These are phyloP conservation scores for Spatula versicolor DNA, from an alignment of 2,797 vertebrate species.

Conservation along the genomic window DNA sequence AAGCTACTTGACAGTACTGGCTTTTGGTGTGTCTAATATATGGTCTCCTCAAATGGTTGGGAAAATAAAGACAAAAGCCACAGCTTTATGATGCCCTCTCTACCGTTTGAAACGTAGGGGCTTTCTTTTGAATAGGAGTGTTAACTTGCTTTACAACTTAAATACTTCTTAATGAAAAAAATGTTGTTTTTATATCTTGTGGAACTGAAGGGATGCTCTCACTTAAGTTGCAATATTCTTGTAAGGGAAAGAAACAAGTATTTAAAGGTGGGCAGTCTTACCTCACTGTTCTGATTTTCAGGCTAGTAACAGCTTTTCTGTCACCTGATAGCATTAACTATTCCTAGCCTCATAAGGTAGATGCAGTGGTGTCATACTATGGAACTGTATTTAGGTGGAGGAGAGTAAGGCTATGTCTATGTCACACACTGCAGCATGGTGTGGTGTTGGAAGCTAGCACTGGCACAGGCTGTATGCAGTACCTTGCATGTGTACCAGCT, in stretches of 20 bases:
- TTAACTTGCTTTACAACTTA: background rate
- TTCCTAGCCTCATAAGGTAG: background rate
- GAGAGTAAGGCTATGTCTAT: background rate
- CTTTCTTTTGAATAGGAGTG: background rate
- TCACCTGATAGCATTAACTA: background rate
- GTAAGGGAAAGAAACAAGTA: background rate
- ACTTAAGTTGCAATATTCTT: background rate
- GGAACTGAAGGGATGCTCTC: background rate
- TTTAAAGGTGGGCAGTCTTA: background rate
- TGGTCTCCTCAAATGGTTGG: accelerated
- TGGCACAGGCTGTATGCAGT: background rate
- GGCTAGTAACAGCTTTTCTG: background rate
- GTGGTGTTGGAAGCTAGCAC: background rate
- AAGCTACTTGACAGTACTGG: background rate
- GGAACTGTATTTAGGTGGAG: background rate
- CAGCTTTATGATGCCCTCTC: background rate
- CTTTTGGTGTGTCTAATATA: background rate
- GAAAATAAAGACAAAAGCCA: accelerated
- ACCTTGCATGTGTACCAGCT: background rate
- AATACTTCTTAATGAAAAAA: background rate
- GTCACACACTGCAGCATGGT: background rate
- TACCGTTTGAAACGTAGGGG: background rate
- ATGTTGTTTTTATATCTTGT: background rate
- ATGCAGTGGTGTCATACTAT: background rate
- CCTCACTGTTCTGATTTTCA: background rate